These are phyloP conservation scores for Echinometra lucunter DNA, from an alignment of 53 echinoderm and acorn worm genomes.

Conservation along the genomic window DNA sequence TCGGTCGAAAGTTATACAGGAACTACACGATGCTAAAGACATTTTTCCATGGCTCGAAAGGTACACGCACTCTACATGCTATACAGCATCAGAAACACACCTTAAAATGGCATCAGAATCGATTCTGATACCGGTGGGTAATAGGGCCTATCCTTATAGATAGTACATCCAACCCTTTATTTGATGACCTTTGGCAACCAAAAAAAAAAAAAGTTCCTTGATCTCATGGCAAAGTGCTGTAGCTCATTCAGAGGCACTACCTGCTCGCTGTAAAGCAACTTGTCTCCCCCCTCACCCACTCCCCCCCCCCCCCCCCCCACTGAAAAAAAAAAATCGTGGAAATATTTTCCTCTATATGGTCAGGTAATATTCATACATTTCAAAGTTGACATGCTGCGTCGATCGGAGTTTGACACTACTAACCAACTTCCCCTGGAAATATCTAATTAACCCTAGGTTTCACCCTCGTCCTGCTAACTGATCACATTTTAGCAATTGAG, in stretches of 20 bases:
- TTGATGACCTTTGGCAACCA: not conserved
- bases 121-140: not conserved
- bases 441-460: not conserved
- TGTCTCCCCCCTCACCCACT: too few relatives aligned
- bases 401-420: not conserved
- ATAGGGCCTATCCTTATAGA: slow-evolving; percentile 28
- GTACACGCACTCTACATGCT: not conserved
- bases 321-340: not conserved
- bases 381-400: not conserved
- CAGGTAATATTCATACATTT: too few relatives aligned
- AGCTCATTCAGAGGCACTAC: too few relatives aligned
- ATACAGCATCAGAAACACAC: not conserved
- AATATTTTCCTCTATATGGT: not conserved
- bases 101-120: not conserved
- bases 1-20: not conserved
- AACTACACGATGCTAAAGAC: not conserved
- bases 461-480: not conserved
- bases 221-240: not conserved
- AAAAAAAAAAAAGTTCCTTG: not conserved
- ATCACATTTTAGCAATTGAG: slow-evolving; percentile 14
- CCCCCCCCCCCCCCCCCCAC: not conserved
- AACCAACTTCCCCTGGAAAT: not conserved
- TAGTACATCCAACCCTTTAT: not conserved
- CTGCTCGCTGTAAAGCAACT: not conserved
- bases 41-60: not conserved